Percentiles rank a stretch among this genome's conserved stretches.
These are phyloP conservation scores for Netta rufina DNA, from an alignment of 2,797 vertebrate genomes.

Conservation along the genomic window DNA sequence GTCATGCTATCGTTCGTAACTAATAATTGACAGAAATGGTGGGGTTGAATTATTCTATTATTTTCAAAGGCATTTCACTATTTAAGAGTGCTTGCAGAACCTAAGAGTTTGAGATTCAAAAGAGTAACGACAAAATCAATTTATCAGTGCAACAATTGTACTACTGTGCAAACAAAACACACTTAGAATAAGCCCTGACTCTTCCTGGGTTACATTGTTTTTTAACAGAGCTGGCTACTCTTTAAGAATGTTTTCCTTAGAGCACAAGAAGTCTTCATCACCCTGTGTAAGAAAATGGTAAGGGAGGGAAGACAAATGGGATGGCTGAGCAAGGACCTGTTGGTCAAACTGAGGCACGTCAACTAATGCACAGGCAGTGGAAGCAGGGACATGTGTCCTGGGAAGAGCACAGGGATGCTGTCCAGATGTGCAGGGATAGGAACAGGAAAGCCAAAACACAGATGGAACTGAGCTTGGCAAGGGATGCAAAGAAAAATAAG, in stretches of 20 bases:
- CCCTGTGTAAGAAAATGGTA: no score
- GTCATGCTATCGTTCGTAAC: not conserved
- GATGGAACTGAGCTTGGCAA: no score
- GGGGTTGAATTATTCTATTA: not conserved
- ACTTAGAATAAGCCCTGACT: not conserved
- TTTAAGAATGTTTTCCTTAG: no score
- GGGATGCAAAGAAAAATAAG: no score
- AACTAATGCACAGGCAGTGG: no score
- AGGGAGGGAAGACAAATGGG: no score
- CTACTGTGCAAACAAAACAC: accelerated
- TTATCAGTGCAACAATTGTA: not conserved
- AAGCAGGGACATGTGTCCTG: no score
- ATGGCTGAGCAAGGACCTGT: no score
- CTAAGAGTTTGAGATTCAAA: not conserved
- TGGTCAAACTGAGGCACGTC: no score
- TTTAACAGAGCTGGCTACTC: no score
- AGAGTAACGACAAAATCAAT: not conserved
- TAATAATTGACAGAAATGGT: not conserved
- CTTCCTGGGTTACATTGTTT: accelerated
- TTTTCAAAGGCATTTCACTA: not conserved
- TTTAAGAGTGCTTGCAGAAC: not conserved
- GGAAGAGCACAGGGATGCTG: not conserved
- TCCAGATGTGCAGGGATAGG: not conserved
- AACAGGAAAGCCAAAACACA: no score
- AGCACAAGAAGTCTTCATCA: no score